Percentiles rank a stretch among this genome's conserved stretches.
These are phyloP conservation scores for Ophiothrix spiculata DNA, from an alignment of 35 echinoderm and acorn worm genomes.

Conservation along the genomic window DNA sequence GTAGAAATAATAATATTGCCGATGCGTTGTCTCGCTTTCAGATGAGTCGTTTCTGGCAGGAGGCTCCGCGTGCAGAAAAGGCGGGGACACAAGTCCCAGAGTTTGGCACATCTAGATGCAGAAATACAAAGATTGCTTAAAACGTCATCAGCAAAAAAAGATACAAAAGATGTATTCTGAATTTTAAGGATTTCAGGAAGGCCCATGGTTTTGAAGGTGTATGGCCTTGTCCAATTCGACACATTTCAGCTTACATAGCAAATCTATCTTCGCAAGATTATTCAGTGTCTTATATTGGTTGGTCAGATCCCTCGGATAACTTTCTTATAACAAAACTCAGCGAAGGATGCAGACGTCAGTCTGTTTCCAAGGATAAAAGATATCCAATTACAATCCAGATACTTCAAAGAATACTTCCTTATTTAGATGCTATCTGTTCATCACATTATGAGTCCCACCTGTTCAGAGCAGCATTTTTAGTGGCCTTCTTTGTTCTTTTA, in stretches of 20 bases:
- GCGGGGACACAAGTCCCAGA: not conserved
- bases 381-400: not conserved
- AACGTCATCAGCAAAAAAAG: not conserved
- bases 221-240: not conserved
- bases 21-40: slow-evolving; percentile 11
- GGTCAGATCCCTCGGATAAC: not conserved
- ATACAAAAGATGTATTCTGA: not conserved
- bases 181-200: not conserved
- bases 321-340: not conserved
- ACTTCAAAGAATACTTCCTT: not conserved
- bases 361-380: not conserved
- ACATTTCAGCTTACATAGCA: not conserved
- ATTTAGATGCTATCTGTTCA: not conserved
- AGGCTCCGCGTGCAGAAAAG: not conserved
- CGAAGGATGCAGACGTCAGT: not conserved
- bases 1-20: not conserved
- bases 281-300: not conserved
- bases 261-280: not conserved
- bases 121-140: not conserved
- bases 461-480: not conserved
- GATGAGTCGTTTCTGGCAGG: not conserved
- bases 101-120: not conserved
- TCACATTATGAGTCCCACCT: not conserved
- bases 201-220: not conserved
- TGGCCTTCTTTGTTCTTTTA: not conserved